phyloP scores from a whole-genome alignment of 2,888 invertebrate genomes.

The Pyrrhia umbra region DNA sequence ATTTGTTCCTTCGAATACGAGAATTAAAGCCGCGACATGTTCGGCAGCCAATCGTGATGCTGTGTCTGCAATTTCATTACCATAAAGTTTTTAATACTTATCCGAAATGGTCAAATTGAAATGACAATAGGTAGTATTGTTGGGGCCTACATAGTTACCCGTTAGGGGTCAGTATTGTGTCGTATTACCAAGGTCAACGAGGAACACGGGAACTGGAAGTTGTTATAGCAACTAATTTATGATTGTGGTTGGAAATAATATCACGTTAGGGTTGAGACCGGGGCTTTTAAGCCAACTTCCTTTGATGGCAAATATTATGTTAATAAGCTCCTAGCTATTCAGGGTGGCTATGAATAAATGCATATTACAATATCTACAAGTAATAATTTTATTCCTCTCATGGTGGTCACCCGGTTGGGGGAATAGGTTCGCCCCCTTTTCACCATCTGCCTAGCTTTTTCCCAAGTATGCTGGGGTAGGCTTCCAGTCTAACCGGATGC shows the following conservation, averaged over 20 bases:
- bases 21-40: neutral
- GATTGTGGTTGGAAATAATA: neutral
- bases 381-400: neutral
- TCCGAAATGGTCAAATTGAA: neutral
- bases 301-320: neutral
- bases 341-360: neutral
- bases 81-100: neutral
- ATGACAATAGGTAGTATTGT: neutral
- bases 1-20: too few species aligned
- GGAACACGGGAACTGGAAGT: too few species aligned
- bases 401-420: neutral
- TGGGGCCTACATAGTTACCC: neutral
- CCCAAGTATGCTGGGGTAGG: too few species aligned
- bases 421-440: conserved; percentile 2
- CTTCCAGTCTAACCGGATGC: too few species aligned
- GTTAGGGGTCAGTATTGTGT: neutral
- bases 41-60: neutral
- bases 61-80: neutral
- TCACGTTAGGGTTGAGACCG: neutral
- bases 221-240: neutral
- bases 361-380: neutral
- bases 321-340: neutral
- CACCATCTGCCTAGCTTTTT: too few species aligned
- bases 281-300: neutral
- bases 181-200: neutral